Evolutionary conservation across 2,888 invertebrate species (phyloP).

Genomic region (Carcina quercana): DNA sequence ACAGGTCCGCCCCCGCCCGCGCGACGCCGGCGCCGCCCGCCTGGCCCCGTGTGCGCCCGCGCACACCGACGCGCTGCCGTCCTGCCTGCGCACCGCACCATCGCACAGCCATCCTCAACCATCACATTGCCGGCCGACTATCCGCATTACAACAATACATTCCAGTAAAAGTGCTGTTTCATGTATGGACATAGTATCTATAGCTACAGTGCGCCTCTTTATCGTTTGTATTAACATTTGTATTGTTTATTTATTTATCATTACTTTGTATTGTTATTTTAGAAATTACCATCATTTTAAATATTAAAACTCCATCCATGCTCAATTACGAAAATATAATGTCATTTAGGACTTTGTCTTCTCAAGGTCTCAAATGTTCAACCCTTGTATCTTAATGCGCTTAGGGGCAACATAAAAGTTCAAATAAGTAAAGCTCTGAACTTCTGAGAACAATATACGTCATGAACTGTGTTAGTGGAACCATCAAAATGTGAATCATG

Average conservation of each 20-base stretch:
- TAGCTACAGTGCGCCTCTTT: neutral
- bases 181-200: conserved; percentile 33
- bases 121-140: no score
- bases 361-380: no score
- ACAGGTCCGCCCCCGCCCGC: conserved; percentile 67
- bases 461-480: conserved; percentile 28
- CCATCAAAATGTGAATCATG: conserved; percentile 26
- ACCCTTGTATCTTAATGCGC: no score
- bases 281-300: no score
- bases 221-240: conserved; percentile 12
- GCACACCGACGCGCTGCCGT: conserved; percentile 28
- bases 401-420: no score
- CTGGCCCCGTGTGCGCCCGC: conserved; percentile 43
- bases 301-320: no score
- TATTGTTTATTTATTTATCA: no score
- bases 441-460: conserved; percentile 18
- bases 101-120: conserved; percentile 13
- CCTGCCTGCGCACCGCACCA: conserved; percentile 24
- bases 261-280: no score
- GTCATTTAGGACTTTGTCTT: no score
- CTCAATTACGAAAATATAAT: no score
- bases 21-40: conserved; percentile 48
- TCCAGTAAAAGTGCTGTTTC: conserved; percentile 69
- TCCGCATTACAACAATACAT: conserved; percentile 40
- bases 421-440: no score